A percentile compares a stretch with the other conserved stretches of the same genome.
Conservation (phyloP, 2,797 vertebrate genomes). For the Clarias laeviceps region DNA sequence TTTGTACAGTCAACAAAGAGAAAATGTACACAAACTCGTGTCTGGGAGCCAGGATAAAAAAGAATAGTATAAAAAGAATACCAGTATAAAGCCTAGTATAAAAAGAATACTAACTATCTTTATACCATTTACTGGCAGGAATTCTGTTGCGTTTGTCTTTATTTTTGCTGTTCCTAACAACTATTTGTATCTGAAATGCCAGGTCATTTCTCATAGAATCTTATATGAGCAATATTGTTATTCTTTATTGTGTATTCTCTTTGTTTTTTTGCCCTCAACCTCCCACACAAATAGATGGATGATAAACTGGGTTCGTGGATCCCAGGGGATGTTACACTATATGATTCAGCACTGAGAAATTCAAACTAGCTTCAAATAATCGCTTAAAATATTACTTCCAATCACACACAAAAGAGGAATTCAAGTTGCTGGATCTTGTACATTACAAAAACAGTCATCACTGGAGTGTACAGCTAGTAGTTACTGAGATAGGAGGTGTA, state of each 20-base stretch:
- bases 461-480: background rate
- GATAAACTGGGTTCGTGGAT: background rate
- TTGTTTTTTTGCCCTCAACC: background rate
- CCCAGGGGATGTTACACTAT: background rate
- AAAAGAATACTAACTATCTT: background rate
- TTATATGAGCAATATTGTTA: conserved; percentile 4
- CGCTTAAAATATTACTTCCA: background rate
- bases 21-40: background rate
- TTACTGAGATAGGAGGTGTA: background rate
- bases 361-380: background rate
- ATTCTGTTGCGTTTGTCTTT: background rate
- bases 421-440: background rate
- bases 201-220: background rate
- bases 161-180: background rate
- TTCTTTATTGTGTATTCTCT: background rate
- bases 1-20: background rate
- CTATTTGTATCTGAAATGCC: background rate
- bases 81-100: too few relatives aligned
- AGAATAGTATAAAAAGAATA: background rate
- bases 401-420: background rate
- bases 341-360: background rate
- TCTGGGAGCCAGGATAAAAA: background rate
- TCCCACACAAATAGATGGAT: conserved; percentile 7
- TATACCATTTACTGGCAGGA: background rate
- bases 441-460: background rate